Conservation (phyloP, 2,888 invertebrate genomes). For the Xestia ashworthii region DNA sequence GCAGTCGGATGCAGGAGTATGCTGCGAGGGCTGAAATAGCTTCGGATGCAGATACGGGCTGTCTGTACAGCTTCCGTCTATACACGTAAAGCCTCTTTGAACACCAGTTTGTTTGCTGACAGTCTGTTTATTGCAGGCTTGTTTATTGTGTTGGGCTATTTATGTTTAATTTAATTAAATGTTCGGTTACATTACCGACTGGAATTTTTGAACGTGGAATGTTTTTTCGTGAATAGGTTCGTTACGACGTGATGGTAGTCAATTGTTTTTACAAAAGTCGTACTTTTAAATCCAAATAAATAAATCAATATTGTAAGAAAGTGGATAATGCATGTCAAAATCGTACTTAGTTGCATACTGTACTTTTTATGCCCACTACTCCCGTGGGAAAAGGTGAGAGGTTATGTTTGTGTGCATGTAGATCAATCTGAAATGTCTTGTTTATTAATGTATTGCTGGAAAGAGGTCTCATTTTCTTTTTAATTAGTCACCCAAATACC, state of each 20-base stretch:
- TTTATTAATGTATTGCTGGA: background rate
- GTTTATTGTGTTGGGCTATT: slow-evolving; percentile 16
- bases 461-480: background rate
- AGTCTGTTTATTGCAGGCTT: slow-evolving; percentile 18
- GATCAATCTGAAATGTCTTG: background rate
- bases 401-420: background rate
- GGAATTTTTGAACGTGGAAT: background rate
- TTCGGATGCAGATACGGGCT: slow-evolving; percentile 63
- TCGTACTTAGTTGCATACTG: background rate
- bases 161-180: slow-evolving; percentile 1
- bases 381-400: background rate
- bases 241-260: background rate
- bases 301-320: no score
- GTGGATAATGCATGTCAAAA: background rate
- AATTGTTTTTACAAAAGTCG: background rate
- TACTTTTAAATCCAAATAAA: background rate
- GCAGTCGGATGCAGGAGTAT: slow-evolving; percentile 27
- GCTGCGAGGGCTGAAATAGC: slow-evolving; percentile 48
- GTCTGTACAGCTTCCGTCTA: slow-evolving; percentile 61
- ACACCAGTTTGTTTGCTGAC: slow-evolving; percentile 40
- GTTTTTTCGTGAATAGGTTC: background rate
- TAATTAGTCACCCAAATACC: background rate
- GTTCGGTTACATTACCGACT: background rate
- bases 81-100: slow-evolving; percentile 30
- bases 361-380: background rate